phyloP scores from a whole-genome alignment of 2,113 vertebrate species.

The Xenus cinereus region DNA sequence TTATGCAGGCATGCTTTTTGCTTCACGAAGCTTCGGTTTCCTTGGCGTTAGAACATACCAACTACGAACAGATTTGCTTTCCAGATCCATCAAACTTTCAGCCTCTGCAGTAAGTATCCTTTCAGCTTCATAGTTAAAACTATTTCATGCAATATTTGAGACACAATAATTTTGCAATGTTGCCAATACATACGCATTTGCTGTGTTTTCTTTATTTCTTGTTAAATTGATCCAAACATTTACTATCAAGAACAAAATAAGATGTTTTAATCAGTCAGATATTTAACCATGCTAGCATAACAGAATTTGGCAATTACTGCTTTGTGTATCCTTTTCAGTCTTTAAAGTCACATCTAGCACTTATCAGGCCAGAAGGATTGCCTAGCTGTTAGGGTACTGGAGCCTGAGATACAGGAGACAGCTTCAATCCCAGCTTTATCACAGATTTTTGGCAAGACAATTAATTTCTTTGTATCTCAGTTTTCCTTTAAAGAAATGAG shows the following conservation, averaged over 20 bases:
- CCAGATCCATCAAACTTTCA: constrained; percentile 49
- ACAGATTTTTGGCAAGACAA: not conserved
- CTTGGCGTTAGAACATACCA: constrained; percentile 46
- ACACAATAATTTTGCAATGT: not conserved
- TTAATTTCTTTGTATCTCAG: not conserved
- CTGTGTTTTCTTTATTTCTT: not conserved
- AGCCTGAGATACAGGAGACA: not conserved
- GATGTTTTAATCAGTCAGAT: not conserved
- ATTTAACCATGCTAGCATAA: not conserved
- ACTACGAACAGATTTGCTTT: constrained; percentile 60
- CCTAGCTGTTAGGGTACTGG: not conserved
- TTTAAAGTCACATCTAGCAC: not conserved
- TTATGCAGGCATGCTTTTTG: constrained; percentile 75
- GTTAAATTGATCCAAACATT: not conserved
- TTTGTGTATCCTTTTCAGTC: not conserved
- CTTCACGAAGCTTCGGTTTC: constrained; percentile 46
- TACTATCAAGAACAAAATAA: not conserved
- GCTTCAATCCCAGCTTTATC: not conserved
- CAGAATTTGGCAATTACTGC: not conserved
- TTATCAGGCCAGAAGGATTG: not conserved
- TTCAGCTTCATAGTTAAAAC: not conserved
- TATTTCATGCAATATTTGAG: not conserved
- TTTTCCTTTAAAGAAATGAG: not conserved
- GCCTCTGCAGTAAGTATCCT: constrained; percentile 74
- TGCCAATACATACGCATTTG: not conserved